A percentile compares a stretch with the other conserved stretches of the same genome.
Evolutionary conservation across 2,797 vertebrate genomes (phyloP).

Genomic region (Echeneis naucrates): DNA sequence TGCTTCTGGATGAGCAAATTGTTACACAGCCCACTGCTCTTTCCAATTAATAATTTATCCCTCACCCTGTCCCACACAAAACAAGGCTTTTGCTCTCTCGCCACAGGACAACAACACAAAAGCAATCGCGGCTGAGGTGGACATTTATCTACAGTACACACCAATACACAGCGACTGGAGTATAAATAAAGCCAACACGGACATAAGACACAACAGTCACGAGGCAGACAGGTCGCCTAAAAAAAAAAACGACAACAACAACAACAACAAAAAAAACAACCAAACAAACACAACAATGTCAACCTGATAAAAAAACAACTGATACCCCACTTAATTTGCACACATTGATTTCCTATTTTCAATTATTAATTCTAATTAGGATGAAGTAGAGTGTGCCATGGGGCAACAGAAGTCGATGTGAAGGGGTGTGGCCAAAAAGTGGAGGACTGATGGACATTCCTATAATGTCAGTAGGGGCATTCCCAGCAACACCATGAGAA

Average conservation of each 20-base stretch:
- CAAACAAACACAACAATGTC: slow-evolving; percentile 91
- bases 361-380: slow-evolving; percentile 99
- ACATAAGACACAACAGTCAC: slow-evolving; percentile 59
- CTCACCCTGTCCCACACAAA: slow-evolving; percentile 74
- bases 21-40: slow-evolving; percentile 82
- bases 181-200: slow-evolving; percentile 60
- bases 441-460: slow-evolving; percentile 84
- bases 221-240: slow-evolving; percentile 60
- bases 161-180: slow-evolving; percentile 35
- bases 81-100: slow-evolving; percentile 64
- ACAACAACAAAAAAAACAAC: slow-evolving; percentile 78
- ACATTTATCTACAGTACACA: slow-evolving; percentile 59
- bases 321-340: slow-evolving; percentile 91
- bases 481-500: slow-evolving; percentile 28
- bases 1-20: slow-evolving; percentile 85
- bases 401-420: slow-evolving; percentile 89
- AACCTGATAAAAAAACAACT: slow-evolving; percentile 88
- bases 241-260: slow-evolving; percentile 60
- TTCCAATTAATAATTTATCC: slow-evolving; percentile 86
- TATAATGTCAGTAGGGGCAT: slow-evolving; percentile 70
- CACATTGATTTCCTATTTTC: slow-evolving; percentile 99
- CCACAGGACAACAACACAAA: slow-evolving; percentile 68
- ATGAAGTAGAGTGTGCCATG: slow-evolving; percentile 91
- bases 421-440: slow-evolving; percentile 78
- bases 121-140: slow-evolving; percentile 61